Conservation (phyloP, 1,140 invertebrate species). For the Eubasilissa regina region DNA sequence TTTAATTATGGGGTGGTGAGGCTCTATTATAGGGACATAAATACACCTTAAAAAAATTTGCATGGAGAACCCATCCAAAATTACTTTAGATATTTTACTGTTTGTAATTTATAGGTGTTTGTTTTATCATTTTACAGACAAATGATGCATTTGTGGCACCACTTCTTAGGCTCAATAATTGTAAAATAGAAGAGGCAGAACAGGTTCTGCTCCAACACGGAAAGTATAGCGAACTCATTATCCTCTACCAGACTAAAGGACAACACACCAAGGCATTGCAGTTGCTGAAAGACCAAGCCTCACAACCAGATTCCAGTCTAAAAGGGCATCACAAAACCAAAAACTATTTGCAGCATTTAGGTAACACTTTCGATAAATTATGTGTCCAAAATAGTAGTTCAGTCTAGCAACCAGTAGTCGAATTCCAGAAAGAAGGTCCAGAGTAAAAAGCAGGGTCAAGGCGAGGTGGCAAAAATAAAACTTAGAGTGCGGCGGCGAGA, state of each 20-base stretch:
- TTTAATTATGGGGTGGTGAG: no score
- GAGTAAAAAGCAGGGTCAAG: no score
- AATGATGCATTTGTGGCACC: slow-evolving; percentile 95
- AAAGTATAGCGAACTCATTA: slow-evolving; percentile 95
- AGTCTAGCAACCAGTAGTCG: no score
- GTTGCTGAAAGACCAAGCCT: slow-evolving; percentile 86
- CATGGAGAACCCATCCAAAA: no score
- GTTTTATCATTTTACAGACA: slow-evolving; percentile 75
- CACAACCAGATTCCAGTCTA: slow-evolving; percentile 83
- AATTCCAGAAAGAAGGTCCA: no score
- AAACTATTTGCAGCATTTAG: slow-evolving; percentile 93
- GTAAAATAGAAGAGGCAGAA: slow-evolving; percentile 95
- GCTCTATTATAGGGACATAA: no score
- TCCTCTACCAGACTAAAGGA: slow-evolving; percentile 95
- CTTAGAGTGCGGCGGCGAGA: no score
- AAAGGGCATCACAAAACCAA: slow-evolving; percentile 89
- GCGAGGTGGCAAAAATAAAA: no score
- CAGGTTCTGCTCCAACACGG: slow-evolving; percentile 88
- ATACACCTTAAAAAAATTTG: no score
- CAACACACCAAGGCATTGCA: slow-evolving; percentile 94
- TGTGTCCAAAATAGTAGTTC: not conserved
- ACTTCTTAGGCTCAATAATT: slow-evolving; percentile 93
- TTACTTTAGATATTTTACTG: no score
- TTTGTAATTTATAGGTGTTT: no score
- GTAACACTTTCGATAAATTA: slow-evolving; percentile 66